phyloP scores from a whole-genome alignment of 2,888 invertebrate species.

The Epirrhoe alternata region DNA sequence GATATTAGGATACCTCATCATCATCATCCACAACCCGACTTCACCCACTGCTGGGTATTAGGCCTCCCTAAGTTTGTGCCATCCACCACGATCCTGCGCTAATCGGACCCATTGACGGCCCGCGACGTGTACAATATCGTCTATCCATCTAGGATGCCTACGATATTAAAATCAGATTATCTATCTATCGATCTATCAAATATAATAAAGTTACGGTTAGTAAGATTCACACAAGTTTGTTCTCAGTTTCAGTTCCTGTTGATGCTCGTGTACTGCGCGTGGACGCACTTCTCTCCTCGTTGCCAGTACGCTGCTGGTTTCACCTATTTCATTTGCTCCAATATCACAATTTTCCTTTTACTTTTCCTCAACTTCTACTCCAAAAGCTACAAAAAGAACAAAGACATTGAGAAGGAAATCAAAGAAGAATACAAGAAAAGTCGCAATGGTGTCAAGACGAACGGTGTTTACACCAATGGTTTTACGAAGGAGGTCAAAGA shows the following conservation, averaged over 20 bases:
- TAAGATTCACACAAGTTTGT: neutral
- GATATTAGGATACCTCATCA: too few relatives aligned
- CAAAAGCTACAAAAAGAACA: slow-evolving; percentile 80
- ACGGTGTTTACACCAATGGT: slow-evolving; percentile 52
- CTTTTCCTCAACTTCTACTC: slow-evolving; percentile 88
- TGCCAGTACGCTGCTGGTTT: slow-evolving; percentile 86
- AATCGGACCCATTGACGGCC: too few relatives aligned
- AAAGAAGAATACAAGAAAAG: slow-evolving; percentile 54
- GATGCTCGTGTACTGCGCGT: slow-evolving; percentile 87
- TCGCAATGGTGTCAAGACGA: slow-evolving; percentile 53
- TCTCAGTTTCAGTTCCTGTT: slow-evolving; percentile 88
- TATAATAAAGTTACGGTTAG: neutral
- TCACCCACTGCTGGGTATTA: too few relatives aligned
- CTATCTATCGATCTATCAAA: too few relatives aligned
- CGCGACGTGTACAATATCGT: too few relatives aligned
- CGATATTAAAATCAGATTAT: too few relatives aligned
- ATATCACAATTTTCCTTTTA: slow-evolving; percentile 86
- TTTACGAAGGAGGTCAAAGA: slow-evolving; percentile 49
- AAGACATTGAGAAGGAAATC: slow-evolving; percentile 57
- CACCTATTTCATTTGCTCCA: slow-evolving; percentile 82
- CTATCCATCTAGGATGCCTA: too few relatives aligned
- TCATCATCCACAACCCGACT: too few relatives aligned
- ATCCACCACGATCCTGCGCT: too few relatives aligned
- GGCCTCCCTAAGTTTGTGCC: too few relatives aligned
- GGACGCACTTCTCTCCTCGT: slow-evolving; percentile 83